Percentiles rank a stretch among this genome's conserved stretches.
Conservation (phyloP, 1,140 invertebrate genomes). For the Lepidurus arcticus region DNA sequence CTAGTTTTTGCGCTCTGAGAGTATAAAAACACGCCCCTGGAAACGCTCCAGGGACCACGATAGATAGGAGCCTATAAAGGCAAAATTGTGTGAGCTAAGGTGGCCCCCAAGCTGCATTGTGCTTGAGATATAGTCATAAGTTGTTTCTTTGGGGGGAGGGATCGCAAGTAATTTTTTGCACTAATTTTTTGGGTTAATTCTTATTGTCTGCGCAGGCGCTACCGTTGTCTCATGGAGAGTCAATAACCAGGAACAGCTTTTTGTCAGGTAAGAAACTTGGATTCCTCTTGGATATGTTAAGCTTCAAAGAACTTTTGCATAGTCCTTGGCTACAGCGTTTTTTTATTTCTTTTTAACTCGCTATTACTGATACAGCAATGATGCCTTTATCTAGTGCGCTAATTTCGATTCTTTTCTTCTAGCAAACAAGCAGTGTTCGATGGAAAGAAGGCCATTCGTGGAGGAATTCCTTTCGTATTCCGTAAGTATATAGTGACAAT, state of each 20-base stretch:
- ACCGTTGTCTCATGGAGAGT: slow-evolving; percentile 91
- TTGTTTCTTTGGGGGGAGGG: no score
- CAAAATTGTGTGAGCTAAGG: not conserved
- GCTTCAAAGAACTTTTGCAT: not conserved
- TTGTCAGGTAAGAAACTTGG: slow-evolving; percentile 42
- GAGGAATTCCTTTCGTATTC: slow-evolving; percentile 92
- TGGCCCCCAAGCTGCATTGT: not conserved
- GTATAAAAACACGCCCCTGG: slow-evolving; percentile 5
- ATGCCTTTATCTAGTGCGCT: not conserved
- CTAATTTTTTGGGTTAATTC: not conserved
- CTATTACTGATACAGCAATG: not conserved
- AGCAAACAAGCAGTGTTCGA: slow-evolving; percentile 89
- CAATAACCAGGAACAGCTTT: slow-evolving; percentile 89
- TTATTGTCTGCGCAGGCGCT: slow-evolving; percentile 62
- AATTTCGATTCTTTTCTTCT: slow-evolving; percentile 42
- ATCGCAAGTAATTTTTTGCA: not conserved
- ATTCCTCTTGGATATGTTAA: slow-evolving; percentile 23
- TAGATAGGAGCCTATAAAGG: not conserved
- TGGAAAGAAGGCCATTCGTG: slow-evolving; percentile 88
- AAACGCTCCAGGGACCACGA: not conserved
- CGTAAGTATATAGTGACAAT: slow-evolving; percentile 63
- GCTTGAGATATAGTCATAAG: no score
- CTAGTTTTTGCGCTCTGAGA: not conserved
- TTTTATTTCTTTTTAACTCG: not conserved
- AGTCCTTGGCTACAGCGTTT: not conserved